Conservation (phyloP, 2,888 invertebrate species). For the Helicoverpa assulta region DNA sequence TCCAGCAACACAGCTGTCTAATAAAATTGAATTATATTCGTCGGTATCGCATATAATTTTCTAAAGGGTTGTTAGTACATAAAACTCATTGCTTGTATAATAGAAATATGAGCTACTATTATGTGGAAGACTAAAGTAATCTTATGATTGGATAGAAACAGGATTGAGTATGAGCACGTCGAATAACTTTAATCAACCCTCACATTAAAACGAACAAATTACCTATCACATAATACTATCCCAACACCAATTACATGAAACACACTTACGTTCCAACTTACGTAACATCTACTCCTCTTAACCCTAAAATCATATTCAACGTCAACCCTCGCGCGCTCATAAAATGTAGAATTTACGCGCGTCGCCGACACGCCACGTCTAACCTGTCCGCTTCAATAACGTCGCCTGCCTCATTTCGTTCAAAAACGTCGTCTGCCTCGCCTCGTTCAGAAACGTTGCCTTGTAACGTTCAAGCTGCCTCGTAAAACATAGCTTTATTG, state of each 20-base stretch:
- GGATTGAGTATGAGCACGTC: background rate
- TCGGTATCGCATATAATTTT: too few species aligned
- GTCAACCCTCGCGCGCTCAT: conserved; percentile 42
- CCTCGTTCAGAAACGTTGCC: background rate
- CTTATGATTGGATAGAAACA: background rate
- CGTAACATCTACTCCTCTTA: conserved; percentile 27
- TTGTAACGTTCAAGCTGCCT: conserved; percentile 5
- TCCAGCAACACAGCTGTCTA: too few species aligned
- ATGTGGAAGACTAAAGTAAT: background rate
- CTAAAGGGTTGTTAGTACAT: too few species aligned
- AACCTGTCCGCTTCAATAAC: conserved; percentile 49
- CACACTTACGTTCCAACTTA: background rate
- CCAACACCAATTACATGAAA: background rate
- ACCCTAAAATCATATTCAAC: conserved; percentile 54
- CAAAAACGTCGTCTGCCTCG: conserved; percentile 21
- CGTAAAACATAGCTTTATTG: conserved; percentile 40
- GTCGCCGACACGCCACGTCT: conserved; percentile 38
- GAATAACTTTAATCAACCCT: background rate
- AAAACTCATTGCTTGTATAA: too few species aligned
- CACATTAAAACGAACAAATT: background rate
- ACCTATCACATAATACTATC: background rate
- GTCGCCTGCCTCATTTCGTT: conserved; percentile 38
- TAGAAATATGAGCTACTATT: too few species aligned
- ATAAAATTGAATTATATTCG: too few species aligned
- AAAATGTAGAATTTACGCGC: conserved; percentile 53